These are phyloP conservation scores for Dendroctonus ponderosae DNA, from an alignment of 1,140 invertebrate species.

Conservation along the genomic window DNA sequence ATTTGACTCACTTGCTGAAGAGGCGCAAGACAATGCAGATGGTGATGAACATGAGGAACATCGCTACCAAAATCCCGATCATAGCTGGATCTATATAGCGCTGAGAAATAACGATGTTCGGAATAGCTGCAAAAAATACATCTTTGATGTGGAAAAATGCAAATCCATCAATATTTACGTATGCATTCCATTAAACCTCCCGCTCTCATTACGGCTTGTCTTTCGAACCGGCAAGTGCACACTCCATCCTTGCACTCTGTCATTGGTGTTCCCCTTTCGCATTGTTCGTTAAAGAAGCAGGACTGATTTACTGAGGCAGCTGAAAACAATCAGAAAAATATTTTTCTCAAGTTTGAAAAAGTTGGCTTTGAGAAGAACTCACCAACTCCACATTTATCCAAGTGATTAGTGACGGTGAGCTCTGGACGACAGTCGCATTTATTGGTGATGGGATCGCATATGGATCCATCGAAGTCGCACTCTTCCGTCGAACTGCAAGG, in stretches of 20 bases:
- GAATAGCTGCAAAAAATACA: slow-evolving; percentile 24
- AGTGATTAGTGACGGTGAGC: slow-evolving; percentile 71
- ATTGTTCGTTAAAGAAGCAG: slow-evolving; percentile 80
- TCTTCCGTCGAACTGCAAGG: slow-evolving; percentile 65
- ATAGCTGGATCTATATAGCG: slow-evolving; percentile 79
- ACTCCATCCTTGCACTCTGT: slow-evolving; percentile 75
- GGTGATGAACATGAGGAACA: slow-evolving; percentile 92
- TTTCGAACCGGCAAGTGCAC: slow-evolving; percentile 75
- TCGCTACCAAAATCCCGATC: slow-evolving; percentile 84
- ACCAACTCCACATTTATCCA: slow-evolving; percentile 82
- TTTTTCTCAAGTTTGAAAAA: neutral
- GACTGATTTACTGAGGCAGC: slow-evolving; percentile 74
- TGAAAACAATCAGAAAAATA: slow-evolving; percentile 53
- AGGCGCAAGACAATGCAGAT: slow-evolving; percentile 89
- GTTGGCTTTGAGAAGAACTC: slow-evolving; percentile 47
- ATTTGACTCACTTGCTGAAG: slow-evolving; percentile 78
- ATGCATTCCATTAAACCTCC: slow-evolving; percentile 69
- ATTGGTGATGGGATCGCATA: slow-evolving; percentile 66
- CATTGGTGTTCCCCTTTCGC: slow-evolving; percentile 64
- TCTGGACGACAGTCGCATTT: slow-evolving; percentile 71
- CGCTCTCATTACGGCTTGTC: slow-evolving; percentile 62
- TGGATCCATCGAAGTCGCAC: slow-evolving; percentile 70
- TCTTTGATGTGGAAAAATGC: slow-evolving; percentile 1
- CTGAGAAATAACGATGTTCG: slow-evolving; percentile 40
- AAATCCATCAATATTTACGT: slow-evolving; percentile 55